Conservation (phyloP, 1,140 invertebrate species). For the Acyrthosiphon pisum region DNA sequence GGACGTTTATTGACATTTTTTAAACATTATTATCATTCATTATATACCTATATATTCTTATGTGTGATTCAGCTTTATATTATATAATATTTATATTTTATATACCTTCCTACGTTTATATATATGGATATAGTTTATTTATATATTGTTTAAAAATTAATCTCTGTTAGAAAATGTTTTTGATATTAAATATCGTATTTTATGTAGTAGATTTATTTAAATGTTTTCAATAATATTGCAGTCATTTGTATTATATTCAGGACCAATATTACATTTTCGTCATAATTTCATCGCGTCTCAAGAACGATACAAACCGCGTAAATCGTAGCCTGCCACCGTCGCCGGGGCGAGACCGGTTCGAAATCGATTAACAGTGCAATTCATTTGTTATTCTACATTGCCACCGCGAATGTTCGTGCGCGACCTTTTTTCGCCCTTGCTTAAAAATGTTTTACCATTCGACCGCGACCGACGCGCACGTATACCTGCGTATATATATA, state of each 20-base stretch:
- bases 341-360: neutral
- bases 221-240: neutral
- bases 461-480: neutral
- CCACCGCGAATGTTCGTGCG: neutral
- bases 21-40: neutral
- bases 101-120: too few relatives aligned
- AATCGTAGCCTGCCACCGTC: neutral
- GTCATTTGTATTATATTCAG: neutral
- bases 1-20: neutral
- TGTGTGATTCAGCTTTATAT: neutral
- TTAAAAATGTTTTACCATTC: neutral
- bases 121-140: neutral
- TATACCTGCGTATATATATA: neutral
- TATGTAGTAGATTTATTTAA: neutral
- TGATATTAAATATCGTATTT: neutral
- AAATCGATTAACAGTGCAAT: neutral
- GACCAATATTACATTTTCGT: neutral
- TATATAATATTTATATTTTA: neutral
- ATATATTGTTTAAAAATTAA: neutral
- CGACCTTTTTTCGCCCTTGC: neutral
- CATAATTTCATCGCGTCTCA: neutral
- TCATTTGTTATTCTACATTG: neutral
- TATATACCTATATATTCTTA: neutral
- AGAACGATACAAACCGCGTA: neutral
- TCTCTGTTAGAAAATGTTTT: neutral